phyloP scores from a whole-genome alignment of 2,888 invertebrate genomes.

The Actias luna region DNA sequence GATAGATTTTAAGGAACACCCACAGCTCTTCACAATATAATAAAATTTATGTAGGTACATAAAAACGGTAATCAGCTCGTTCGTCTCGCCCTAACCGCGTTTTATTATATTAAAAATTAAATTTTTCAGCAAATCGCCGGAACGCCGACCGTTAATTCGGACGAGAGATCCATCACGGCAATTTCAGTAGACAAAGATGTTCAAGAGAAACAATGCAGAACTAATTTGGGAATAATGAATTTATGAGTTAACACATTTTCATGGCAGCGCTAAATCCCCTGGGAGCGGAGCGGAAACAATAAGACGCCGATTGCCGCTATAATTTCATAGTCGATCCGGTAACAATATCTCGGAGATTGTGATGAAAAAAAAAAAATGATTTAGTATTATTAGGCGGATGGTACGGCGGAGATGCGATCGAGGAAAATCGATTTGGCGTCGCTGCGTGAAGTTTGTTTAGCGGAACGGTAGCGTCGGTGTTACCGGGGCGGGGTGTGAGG shows the following conservation, averaged over 20 bases:
- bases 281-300: conserved; percentile 67
- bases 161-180: conserved; percentile 56
- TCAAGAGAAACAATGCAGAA: conserved; percentile 73
- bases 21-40: conserved; percentile 17
- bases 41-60: no score
- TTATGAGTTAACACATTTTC: conserved; percentile 66
- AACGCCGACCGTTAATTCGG: conserved; percentile 49
- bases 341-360: conserved; percentile 59
- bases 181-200: conserved; percentile 75
- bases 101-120: conserved; percentile 59
- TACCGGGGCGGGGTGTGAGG: conserved; percentile 22
- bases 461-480: conserved; percentile 60
- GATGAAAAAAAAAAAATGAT: conserved; percentile 63
- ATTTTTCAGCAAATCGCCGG: conserved; percentile 60
- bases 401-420: conserved; percentile 68
- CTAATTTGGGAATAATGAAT: conserved; percentile 64
- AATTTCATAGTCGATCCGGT: conserved; percentile 75
- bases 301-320: conserved; percentile 55
- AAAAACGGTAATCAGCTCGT: conserved; percentile 50
- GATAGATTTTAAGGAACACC: conserved; percentile 35
- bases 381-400: conserved; percentile 68
- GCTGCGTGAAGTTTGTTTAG: conserved; percentile 80
- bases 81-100: conserved; percentile 51
- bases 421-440: conserved; percentile 71
- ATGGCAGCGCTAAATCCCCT: conserved; percentile 50